A percentile compares a stretch with the other conserved stretches of the same genome.
phyloP scores from a whole-genome alignment of 2,888 invertebrate genomes.

The Cheiracanthium punctorium region DNA sequence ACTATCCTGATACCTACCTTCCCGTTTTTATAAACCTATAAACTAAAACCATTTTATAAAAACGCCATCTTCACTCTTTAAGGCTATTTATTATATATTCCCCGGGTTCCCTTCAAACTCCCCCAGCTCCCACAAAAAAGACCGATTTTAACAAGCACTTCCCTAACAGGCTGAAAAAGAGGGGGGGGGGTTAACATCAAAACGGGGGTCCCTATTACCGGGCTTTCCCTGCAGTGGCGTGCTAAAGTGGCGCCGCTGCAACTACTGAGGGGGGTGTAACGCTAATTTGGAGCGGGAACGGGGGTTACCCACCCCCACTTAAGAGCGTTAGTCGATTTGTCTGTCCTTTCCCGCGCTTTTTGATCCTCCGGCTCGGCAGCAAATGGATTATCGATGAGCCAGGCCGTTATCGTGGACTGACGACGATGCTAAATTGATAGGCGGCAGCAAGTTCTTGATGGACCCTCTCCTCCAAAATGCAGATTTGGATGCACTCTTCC shows the following conservation, averaged over 20 bases:
- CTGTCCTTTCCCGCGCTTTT: slow-evolving; percentile 56
- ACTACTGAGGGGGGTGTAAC: slow-evolving; percentile 44
- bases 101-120: background rate
- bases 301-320: slow-evolving; percentile 50
- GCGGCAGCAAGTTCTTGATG: slow-evolving; percentile 24
- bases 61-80: slow-evolving; percentile 35
- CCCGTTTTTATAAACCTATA: background rate
- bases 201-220: slow-evolving; percentile 25
- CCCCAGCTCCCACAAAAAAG: slow-evolving; percentile 33
- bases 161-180: slow-evolving; percentile 37
- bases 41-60: background rate
- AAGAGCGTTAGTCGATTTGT: slow-evolving; percentile 67
- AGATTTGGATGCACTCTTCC: slow-evolving; percentile 5
- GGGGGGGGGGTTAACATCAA: background rate
- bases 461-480: background rate
- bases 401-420: slow-evolving; percentile 52
- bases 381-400: slow-evolving; percentile 69
- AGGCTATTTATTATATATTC: slow-evolving; percentile 59
- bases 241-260: slow-evolving; percentile 67
- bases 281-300: slow-evolving; percentile 57
- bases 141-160: slow-evolving; percentile 61
- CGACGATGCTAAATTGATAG: slow-evolving; percentile 53
- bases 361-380: slow-evolving; percentile 48
- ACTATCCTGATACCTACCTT: too few relatives aligned
- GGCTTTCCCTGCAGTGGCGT: slow-evolving; percentile 54